These are phyloP conservation scores for Zeus faber DNA, from an alignment of 2,113 vertebrate genomes.

Conservation along the genomic window DNA sequence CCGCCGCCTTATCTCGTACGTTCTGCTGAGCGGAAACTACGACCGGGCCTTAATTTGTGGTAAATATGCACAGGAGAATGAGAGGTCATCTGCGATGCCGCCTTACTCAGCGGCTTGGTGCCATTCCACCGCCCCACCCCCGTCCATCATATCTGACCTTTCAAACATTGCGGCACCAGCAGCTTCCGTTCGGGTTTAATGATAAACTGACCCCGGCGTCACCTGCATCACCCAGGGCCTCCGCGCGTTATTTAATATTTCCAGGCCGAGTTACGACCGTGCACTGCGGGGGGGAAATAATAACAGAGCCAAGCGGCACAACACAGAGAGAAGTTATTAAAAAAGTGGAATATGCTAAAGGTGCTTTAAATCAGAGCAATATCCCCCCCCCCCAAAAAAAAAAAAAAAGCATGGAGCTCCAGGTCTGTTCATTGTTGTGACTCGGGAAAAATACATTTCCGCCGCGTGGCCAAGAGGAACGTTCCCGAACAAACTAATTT, in stretches of 20 bases:
- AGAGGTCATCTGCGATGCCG: conserved; percentile 30
- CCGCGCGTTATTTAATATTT: conserved; percentile 42
- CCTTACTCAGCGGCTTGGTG: conserved; percentile 24
- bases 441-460: too few relatives aligned
- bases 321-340: too few relatives aligned
- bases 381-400: too few relatives aligned
- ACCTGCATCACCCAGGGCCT: conserved; percentile 32
- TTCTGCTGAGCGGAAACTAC: conserved; percentile 11
- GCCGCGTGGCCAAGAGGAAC: too few relatives aligned
- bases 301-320: too few relatives aligned
- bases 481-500: too few relatives aligned
- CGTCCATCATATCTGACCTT: conserved; percentile 46
- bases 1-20: background rate
- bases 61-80: conserved; percentile 34
- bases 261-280: conserved; percentile 22
- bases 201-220: conserved; percentile 54
- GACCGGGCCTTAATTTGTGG: conserved; percentile 22
- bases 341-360: too few relatives aligned
- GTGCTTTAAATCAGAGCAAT: too few relatives aligned
- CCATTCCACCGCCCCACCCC: conserved; percentile 8
- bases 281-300: too few relatives aligned
- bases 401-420: too few relatives aligned
- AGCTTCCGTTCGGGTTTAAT: conserved; percentile 55
- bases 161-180: conserved; percentile 40
- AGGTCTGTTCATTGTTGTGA: too few relatives aligned